Base-by-base conservation (phyloP, 2,888 invertebrate species). In the Fragum whitleyi region DNA sequence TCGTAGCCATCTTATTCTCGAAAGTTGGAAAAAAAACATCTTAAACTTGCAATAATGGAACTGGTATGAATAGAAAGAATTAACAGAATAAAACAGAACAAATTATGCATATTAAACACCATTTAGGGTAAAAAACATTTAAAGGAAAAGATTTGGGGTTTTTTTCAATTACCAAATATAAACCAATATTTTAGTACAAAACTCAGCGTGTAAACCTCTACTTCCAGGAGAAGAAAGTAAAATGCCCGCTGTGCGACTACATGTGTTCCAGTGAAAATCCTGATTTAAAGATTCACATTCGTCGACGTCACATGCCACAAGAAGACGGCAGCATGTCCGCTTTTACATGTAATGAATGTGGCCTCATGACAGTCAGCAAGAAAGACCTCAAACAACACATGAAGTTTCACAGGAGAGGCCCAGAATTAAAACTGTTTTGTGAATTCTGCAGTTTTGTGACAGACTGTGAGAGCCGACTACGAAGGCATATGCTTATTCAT, bases 371-470 rank as follows among this genome's bases (percentile, higher is more conserved):
- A 2, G 84, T 88, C 28, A 89, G 87, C 74, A 90, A 87, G 83
- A 90, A 89, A 67, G 93, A 93, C 75, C 84, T 93, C n/a, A 89
- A 89, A 69, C 93, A 93, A 69, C 93, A 93, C 77, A 84, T 89
- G 86, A 93, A 93, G 85, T 93, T 93, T 77, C 93, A 93, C 83
- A 88, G 84, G 75, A 83, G 87, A 21, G 92, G 92, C 6, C 92
- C 93, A 1, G 93, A 93, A 76, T 80, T 93, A 61, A 93, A 93
- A 75, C 86, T 93, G 6, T 93, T 91, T 82, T 93, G 93, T 83
- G 91, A 92, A 47, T 83, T 88, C 67, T 93, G 93, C 77, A 91
- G 91, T 74, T 93, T 93, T 89, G 93, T 93, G 23, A 93, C 93
- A 6, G 93, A 93, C 83, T 92, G 92, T 74, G 89, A 90, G 72